Evolutionary conservation across 2,113 vertebrate genomes (phyloP).

Genomic region (Onychostoma macrolepis): DNA sequence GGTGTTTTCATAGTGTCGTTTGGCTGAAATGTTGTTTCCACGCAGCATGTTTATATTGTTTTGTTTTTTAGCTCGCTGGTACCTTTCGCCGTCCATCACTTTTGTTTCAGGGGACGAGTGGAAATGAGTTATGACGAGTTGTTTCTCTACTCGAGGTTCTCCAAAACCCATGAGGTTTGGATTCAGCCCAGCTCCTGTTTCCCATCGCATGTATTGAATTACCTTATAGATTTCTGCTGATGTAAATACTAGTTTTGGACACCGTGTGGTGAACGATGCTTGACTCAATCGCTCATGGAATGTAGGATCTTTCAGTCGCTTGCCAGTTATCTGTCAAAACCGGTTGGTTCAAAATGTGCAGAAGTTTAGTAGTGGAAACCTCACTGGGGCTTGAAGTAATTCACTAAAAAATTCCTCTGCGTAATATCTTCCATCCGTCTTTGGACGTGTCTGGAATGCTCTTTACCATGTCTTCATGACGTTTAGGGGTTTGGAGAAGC

Average conservation of each 20-base stretch:
- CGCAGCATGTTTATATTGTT: background rate
- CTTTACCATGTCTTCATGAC: background rate
- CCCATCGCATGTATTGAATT: background rate
- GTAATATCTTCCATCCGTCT: constrained; percentile 15
- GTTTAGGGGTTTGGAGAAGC: background rate
- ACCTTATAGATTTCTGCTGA: constrained; percentile 6
- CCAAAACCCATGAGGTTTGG: constrained; percentile 13
- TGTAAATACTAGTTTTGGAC: background rate
- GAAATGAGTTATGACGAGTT: background rate
- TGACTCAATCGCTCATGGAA: background rate
- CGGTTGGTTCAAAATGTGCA: background rate
- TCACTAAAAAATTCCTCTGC: background rate
- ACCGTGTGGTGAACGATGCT: background rate
- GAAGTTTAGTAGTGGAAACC: background rate
- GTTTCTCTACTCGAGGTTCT: background rate
- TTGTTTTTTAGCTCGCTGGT: background rate
- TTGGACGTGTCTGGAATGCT: background rate
- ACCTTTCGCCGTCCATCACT: background rate
- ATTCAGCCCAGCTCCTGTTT: background rate
- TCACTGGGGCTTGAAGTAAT: background rate
- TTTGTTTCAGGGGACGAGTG: background rate
- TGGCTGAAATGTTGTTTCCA: background rate
- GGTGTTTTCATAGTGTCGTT: background rate
- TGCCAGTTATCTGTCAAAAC: constrained; percentile 3
- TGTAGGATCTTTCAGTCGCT: background rate